Conservation (phyloP, 2,797 vertebrate genomes). For the Urosaurus nigricauda region DNA sequence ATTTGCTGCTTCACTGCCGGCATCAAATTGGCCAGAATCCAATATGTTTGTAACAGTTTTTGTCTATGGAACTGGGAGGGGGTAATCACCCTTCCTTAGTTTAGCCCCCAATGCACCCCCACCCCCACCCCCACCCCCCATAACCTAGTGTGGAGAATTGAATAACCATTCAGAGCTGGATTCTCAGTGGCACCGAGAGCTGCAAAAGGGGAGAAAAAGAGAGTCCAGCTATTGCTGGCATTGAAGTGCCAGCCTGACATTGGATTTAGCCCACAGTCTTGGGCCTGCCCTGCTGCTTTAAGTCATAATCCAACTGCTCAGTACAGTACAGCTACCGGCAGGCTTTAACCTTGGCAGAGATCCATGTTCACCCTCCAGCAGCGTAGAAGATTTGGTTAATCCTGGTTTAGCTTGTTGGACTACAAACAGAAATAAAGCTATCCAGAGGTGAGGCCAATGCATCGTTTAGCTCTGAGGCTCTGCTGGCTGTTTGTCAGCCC, state of each 20-base stretch:
- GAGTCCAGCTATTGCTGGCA: too few relatives aligned
- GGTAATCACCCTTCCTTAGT: too few relatives aligned
- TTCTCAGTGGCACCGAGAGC: too few relatives aligned
- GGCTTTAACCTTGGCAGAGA: background rate
- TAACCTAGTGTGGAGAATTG: background rate
- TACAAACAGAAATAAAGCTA: slow-evolving; percentile 30
- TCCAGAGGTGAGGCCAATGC: background rate
- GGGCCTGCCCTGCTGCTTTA: background rate
- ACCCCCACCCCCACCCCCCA: too few relatives aligned
- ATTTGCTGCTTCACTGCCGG: too few relatives aligned
- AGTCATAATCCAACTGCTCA: background rate
- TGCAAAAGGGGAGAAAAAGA: too few relatives aligned
- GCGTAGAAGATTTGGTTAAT: slow-evolving; percentile 34
- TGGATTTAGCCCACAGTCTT: too few relatives aligned
- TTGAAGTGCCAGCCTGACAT: too few relatives aligned
- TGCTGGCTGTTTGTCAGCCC: slow-evolving; percentile 4
- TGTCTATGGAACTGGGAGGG: too few relatives aligned
- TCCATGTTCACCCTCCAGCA: background rate
- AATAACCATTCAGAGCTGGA: background rate
- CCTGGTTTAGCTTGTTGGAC: background rate
- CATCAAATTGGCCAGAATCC: too few relatives aligned
- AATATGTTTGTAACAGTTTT: too few relatives aligned
- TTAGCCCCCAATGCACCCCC: too few relatives aligned
- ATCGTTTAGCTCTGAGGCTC: background rate
- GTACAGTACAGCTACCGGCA: background rate